These are phyloP conservation scores for Sclerurus mexicanus DNA, from an alignment of 2,113 vertebrate species.

Conservation along the genomic window DNA sequence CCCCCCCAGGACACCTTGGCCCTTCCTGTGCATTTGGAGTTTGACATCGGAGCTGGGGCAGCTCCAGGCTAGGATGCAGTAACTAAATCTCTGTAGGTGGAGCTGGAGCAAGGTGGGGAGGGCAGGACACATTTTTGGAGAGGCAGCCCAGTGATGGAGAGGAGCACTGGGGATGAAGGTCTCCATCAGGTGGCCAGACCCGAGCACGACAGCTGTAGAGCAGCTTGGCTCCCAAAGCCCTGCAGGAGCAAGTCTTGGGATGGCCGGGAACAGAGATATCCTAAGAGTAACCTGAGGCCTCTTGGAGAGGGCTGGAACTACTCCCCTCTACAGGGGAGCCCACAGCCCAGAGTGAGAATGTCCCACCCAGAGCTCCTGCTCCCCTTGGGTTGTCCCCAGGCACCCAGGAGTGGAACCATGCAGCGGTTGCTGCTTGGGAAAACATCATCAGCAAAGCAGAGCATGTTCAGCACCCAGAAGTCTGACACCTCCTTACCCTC, in stretches of 20 bases:
- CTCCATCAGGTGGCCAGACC: slow-evolving; percentile 51
- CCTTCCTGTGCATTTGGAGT: not conserved
- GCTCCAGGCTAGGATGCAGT: not conserved
- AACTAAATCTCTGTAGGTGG: not conserved
- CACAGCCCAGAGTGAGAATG: not conserved
- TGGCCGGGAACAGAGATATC: not conserved
- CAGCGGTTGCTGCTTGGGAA: not conserved
- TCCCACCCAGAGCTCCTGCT: not conserved
- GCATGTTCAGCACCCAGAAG: not conserved
- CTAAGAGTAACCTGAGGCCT: not conserved
- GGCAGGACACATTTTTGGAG: not conserved
- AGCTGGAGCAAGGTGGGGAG: not conserved
- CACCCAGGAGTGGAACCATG: accelerated
- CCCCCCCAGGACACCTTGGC: accelerated
- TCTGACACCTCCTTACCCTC: slow-evolving; percentile 25
- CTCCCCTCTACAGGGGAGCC: not conserved
- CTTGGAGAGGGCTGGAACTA: not conserved
- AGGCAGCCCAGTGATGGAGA: not conserved
- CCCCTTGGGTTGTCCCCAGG: not conserved
- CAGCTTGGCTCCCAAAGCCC: not conserved
- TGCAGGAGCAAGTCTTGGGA: not conserved
- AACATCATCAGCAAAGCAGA: not conserved
- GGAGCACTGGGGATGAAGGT: not conserved
- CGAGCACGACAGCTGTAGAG: not conserved
- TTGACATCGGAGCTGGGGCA: not conserved